Evolutionary conservation across 2,888 invertebrate genomes (phyloP), one percentile per base, ranked within the genome.

Genomic region (Portevinia maculata): DNA sequence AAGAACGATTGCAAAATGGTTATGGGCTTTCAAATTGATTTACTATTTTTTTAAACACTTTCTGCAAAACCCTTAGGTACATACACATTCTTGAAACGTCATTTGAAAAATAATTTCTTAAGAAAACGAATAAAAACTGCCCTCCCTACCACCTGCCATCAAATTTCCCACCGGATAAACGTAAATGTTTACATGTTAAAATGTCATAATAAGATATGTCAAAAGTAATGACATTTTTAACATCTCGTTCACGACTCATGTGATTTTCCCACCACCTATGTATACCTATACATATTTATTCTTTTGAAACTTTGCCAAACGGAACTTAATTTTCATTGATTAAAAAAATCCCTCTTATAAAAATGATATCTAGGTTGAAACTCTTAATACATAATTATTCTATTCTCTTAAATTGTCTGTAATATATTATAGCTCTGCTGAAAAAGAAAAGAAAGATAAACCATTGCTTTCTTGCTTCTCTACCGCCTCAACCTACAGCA

Each of bases 301-400:
- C 46, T 60, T 11, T 79, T 79, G 79, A 69, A 19, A 48, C 30
- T 34, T 57, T 79, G 79, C 79, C 79, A 79, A 75, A 41, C 30
- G 41, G 48, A 75, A 62, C 73, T 73, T 78, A 64, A 78, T 70
- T 79, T 79, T 79, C 79, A 79, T 79, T 79, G 74, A 79, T 69
- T 62, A 75, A 75, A 62, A 50, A 21, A 21, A 44, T 24, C 50
- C 28, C 55, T 24, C 55, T 19, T 9, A 37, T 17, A 17, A 39
- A 55, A 19, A 19, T 8, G 13, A 21, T 50, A 50, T 60, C 28
- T 46, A 52, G 60, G 74, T 28, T 59, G 41, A 57, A 7, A 59
- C 65, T 65, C 79, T 73, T 57, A 15, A 30, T 28, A 34, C 17
- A 44, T 17, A 21, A n/a, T 13, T 24, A 8, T 73, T 46, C 1